Percentiles rank a stretch among this genome's conserved stretches.
Conservation (phyloP, 1,140 invertebrate species). For the Centruroides vittatus region DNA sequence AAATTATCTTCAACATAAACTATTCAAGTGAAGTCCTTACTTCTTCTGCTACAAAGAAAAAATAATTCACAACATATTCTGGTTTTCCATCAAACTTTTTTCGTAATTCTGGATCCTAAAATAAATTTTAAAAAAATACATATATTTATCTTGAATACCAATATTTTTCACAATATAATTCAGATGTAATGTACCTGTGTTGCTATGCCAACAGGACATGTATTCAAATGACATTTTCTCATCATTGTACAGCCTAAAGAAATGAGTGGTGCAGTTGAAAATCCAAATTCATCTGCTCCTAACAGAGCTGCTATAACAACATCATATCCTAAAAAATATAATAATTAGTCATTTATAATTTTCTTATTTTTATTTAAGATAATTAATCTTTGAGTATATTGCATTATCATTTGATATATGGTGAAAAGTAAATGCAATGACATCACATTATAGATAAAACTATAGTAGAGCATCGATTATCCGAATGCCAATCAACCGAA, state of each 20-base stretch:
- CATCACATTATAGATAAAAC: no score
- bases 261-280: constrained; percentile 94
- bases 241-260: constrained; percentile 98
- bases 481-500: no score
- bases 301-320: constrained; percentile 86
- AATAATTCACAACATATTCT: constrained; percentile 93
- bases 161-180: neutral
- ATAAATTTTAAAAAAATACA: neutral
- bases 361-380: no score
- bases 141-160: neutral
- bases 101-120: constrained; percentile 66
- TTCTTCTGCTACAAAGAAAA: constrained; percentile 96
- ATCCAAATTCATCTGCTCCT: constrained; percentile 96
- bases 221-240: constrained; percentile 98
- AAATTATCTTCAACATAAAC: neutral
- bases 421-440: no score
- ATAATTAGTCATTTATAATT: no score
- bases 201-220: constrained; percentile 95
- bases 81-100: constrained; percentile 96
- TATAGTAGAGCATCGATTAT: no score
- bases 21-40: neutral
- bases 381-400: no score
- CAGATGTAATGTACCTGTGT: constrained; percentile 41
- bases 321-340: constrained; percentile 52
- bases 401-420: no score